Evolutionary conservation across 2,888 invertebrate genomes (phyloP).

Genomic region (Melanostoma scalare): DNA sequence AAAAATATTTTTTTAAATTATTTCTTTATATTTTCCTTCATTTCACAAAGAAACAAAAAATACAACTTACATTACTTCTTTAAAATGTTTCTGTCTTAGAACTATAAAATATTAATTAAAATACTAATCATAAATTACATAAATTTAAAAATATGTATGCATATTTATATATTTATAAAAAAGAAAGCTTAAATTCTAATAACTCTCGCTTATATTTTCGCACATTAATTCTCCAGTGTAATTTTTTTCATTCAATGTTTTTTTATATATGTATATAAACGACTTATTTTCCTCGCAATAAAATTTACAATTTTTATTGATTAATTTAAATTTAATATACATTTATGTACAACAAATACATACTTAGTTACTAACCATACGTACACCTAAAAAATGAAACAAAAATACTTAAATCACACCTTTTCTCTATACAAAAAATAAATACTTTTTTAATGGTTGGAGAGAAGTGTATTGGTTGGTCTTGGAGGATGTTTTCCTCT

Average conservation of each 20-base stretch:
- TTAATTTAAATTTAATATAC: conserved; percentile 49
- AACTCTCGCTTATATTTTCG: conserved; percentile 55
- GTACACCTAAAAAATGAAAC: conserved; percentile 44
- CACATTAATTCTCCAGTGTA: conserved; percentile 13
- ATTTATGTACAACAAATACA: conserved; percentile 43
- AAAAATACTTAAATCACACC: conserved; percentile 27
- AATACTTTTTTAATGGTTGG: conserved; percentile 34
- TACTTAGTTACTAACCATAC: conserved; percentile 40
- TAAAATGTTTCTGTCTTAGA: conserved; percentile 61
- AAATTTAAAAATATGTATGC: conserved; percentile 50
- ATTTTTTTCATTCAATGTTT: background rate
- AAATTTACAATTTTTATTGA: conserved; percentile 6
- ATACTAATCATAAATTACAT: conserved; percentile 73
- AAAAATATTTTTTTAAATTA: conserved; percentile 61
- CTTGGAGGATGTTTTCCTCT: conserved; percentile 29
- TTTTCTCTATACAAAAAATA: conserved; percentile 24
- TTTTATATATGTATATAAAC: conserved; percentile 11
- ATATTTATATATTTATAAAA: conserved; percentile 32
- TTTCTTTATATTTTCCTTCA: conserved; percentile 70
- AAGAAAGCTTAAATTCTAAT: conserved; percentile 54
- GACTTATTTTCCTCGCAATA: conserved; percentile 22
- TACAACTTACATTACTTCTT: conserved; percentile 65
- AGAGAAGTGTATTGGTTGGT: conserved; percentile 51
- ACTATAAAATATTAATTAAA: conserved; percentile 55
- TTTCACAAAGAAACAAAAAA: conserved; percentile 64